A percentile compares a stretch with the other conserved stretches of the same genome.
These are phyloP conservation scores for Montipora cactus DNA, from an alignment of 64 coral and sea anemone species.

Conservation along the genomic window DNA sequence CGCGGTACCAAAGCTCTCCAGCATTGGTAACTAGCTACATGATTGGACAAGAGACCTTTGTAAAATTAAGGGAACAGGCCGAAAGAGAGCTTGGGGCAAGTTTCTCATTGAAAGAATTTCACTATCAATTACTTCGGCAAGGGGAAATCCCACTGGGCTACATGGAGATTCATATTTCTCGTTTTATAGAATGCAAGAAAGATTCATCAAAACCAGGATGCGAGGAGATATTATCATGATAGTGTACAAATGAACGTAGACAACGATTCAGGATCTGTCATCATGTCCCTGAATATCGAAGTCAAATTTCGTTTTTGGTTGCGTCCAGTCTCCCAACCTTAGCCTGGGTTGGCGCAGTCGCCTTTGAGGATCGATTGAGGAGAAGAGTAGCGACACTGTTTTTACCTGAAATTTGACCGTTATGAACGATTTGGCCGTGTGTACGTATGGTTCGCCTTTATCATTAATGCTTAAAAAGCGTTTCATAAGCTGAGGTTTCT, in stretches of 20 bases:
- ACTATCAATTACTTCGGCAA: constrained; percentile 70
- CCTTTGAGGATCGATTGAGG: no score
- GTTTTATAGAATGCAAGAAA: constrained; percentile 55
- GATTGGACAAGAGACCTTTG: constrained; percentile 61
- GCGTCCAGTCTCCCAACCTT: no score
- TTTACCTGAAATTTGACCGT: no score
- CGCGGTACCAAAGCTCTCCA: constrained; percentile 64
- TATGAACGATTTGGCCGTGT: no score
- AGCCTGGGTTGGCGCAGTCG: no score
- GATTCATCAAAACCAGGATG: neutral
- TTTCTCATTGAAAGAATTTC: constrained; percentile 65
- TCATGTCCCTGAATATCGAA: neutral
- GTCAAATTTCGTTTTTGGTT: neutral
- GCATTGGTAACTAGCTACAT: constrained; percentile 49
- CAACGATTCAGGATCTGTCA: neutral
- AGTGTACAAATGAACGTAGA: neutral
- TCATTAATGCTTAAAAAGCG: no score
- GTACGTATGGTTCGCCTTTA: no score
- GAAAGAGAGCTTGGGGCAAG: constrained; percentile 47
- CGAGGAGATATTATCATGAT: constrained; percentile 28
- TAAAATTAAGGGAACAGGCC: constrained; percentile 32
- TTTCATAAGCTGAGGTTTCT: neutral
- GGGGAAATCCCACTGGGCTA: constrained; percentile 60
- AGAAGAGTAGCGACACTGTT: no score
- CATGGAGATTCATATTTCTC: constrained; percentile 24